Evolutionary conservation across 2,113 vertebrate species (phyloP), one percentile per base, ranked within the genome.

Genomic region (Centropus bengalensis): DNA sequence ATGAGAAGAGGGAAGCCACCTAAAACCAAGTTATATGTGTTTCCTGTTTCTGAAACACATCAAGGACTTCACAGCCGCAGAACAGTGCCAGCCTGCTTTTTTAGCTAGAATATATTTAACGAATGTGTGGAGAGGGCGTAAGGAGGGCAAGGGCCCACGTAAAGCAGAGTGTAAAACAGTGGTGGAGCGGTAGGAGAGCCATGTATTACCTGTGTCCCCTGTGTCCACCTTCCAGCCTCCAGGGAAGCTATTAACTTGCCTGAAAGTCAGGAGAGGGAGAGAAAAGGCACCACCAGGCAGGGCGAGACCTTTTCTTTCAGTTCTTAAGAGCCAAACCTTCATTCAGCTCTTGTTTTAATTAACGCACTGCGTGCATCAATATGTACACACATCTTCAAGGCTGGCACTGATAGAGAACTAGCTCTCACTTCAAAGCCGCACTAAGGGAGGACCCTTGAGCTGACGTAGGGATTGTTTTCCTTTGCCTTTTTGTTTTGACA

Each of bases 31-130:
- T 87, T 90, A 82, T 64, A 63, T 4, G 8, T 59, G 40, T 85
- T 49, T 96, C 87, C 77, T 96, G 60, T 81, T 91, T 94, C 88
- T 78, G 93, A 94, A 97, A 83, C 78, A 91, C 4, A 4, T 87
- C 82, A 88, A 82, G 63, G 68, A 86, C 92, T 96, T 60, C 95
- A 94, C 54, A 93, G 81, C 38, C 89, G 88, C 74, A 40, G 80
- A 95, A 68, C 60, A 91, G 63, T 75, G 87, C 87, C 74, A 81
- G 86, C 71, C 55, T 95, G 73, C 80, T 93, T 79, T 60, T 88
- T 91, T 93, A 85, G 75, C 91, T 90, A 74, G 68, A 94, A 60
- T 82, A 86, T 89, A 89, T 92, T 74, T 85, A 92, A 87, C 15
- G 3, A 89, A 89, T 40, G 47, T 51, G 68, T 20, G 19, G 56